Conservation (phyloP, 2,888 invertebrate species). For the Epiblema foenella region DNA sequence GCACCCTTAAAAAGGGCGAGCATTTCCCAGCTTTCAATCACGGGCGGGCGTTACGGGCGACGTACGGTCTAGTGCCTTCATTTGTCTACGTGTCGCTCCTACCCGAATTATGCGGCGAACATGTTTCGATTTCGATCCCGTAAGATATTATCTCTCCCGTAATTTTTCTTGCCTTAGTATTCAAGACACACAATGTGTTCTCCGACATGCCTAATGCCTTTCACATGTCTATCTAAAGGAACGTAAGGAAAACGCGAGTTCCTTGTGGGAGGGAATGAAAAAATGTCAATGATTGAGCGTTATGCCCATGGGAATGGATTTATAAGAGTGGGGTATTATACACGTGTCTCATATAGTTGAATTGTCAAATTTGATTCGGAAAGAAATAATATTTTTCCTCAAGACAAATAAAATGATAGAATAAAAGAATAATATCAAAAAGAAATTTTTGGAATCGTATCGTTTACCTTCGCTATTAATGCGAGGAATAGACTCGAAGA, state of each 20-base stretch:
- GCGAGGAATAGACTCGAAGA: constrained; percentile 22
- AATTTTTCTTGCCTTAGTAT: constrained; percentile 77
- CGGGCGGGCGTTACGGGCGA: constrained; percentile 51
- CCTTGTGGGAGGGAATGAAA: constrained; percentile 56
- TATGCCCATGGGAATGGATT: constrained; percentile 83
- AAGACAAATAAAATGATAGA: constrained; percentile 45
- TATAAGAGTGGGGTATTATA: constrained; percentile 61
- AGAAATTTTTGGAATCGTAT: constrained; percentile 37
- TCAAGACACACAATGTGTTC: constrained; percentile 66
- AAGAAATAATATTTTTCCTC: constrained; percentile 52
- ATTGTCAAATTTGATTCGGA: constrained; percentile 71
- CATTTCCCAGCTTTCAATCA: constrained; percentile 57
- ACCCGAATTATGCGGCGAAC: constrained; percentile 65
- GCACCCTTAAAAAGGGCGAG: constrained; percentile 56
- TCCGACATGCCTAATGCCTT: constrained; percentile 64
- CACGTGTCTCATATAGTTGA: constrained; percentile 71
- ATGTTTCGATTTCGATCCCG: constrained; percentile 66
- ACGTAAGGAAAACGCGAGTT: constrained; percentile 54
- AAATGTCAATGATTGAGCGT: constrained; percentile 81
- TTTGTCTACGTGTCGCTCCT: constrained; percentile 66
- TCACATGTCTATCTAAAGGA: constrained; percentile 49
- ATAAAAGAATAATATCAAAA: constrained; percentile 42
- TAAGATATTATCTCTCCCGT: constrained; percentile 71
- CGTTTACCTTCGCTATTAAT: constrained; percentile 37
- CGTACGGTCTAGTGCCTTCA: constrained; percentile 59